Conservation (phyloP, 2,797 vertebrate species). For the Helicolenus hilgendorfi region DNA sequence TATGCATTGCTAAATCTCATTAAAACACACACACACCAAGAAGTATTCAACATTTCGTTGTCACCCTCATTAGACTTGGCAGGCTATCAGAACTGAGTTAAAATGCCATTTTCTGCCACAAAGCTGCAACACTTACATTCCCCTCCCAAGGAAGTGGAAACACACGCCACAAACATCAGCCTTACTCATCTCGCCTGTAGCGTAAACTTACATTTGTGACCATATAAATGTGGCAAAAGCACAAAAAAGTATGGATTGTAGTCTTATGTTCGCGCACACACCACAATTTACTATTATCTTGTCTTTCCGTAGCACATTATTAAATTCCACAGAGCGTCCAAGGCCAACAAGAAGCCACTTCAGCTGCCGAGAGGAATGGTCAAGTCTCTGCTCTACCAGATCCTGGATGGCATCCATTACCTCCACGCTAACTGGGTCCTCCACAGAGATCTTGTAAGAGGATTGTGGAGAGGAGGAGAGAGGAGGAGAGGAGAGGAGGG, state of each 20-base stretch:
- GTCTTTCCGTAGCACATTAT: conserved; percentile 96
- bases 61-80: conserved; percentile 42
- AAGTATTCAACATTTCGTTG: conserved; percentile 24
- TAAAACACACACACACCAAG: conserved; percentile 16
- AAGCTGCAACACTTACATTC: conserved; percentile 46
- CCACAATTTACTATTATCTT: conserved; percentile 35
- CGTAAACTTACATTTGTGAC: conserved; percentile 12
- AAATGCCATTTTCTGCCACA: conserved; percentile 60
- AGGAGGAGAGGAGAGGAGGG: not conserved
- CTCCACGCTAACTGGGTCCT: conserved; percentile 99
- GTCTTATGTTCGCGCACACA: not conserved
- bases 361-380: conserved; percentile 99
- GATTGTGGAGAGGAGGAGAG: conserved; percentile 16
- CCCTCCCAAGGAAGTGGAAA: conserved; percentile 54
- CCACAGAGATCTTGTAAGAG: conserved; percentile 99
- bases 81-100: conserved; percentile 37
- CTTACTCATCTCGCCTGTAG: conserved; percentile 23
- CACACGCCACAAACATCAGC: conserved; percentile 56
- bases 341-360: conserved; percentile 99
- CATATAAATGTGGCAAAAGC: not conserved
- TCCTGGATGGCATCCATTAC: conserved; percentile 99
- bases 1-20: conserved; percentile 38
- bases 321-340: conserved; percentile 99
- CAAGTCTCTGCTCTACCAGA: conserved; percentile 99
- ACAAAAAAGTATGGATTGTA: conserved; percentile 4